A percentile compares a stretch with the other conserved stretches of the same genome.
phyloP scores from a whole-genome alignment of 1,140 invertebrate genomes.

The Drosophila jambulina region DNA sequence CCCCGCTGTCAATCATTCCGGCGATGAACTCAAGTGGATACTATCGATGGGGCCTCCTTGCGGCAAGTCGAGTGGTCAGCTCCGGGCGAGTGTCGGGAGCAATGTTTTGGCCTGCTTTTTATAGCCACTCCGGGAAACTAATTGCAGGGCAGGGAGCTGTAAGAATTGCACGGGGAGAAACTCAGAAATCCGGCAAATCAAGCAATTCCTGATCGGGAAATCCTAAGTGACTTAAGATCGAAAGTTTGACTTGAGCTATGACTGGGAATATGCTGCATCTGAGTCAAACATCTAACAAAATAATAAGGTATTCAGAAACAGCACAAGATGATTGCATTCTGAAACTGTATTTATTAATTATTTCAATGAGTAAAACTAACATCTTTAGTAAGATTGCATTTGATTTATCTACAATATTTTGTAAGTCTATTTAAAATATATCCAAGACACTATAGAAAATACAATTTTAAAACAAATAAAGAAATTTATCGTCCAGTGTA shows the following conservation, averaged over 20 bases:
- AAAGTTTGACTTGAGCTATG: neutral
- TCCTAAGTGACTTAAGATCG: neutral
- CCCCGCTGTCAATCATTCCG: slow-evolving; percentile 42
- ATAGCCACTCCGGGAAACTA: slow-evolving; percentile 50
- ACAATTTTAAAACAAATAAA: neutral
- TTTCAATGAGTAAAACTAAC: too few species aligned
- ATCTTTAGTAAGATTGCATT: too few species aligned
- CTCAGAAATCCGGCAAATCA: neutral
- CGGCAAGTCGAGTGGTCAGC: slow-evolving; percentile 36
- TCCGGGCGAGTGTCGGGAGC: slow-evolving; percentile 42
- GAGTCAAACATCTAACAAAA: neutral
- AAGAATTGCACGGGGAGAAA: slow-evolving; percentile 1
- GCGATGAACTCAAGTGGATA: slow-evolving; percentile 33
- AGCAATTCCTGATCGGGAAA: neutral
- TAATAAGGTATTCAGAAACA: neutral
- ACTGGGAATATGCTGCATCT: neutral
- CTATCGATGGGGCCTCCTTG: slow-evolving; percentile 27
- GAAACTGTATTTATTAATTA: neutral
- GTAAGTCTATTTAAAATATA: neutral
- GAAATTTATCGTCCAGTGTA: neutral
- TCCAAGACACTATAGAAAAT: too few species aligned
- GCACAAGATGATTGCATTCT: neutral
- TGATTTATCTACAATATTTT: too few species aligned
- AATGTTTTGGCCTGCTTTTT: slow-evolving; percentile 38
- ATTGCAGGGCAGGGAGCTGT: slow-evolving; percentile 20